A percentile compares a stretch with the other conserved stretches of the same genome.
Evolutionary conservation across 2,797 vertebrate genomes (phyloP).

Genomic region (Ambastaia sidthimunki): DNA sequence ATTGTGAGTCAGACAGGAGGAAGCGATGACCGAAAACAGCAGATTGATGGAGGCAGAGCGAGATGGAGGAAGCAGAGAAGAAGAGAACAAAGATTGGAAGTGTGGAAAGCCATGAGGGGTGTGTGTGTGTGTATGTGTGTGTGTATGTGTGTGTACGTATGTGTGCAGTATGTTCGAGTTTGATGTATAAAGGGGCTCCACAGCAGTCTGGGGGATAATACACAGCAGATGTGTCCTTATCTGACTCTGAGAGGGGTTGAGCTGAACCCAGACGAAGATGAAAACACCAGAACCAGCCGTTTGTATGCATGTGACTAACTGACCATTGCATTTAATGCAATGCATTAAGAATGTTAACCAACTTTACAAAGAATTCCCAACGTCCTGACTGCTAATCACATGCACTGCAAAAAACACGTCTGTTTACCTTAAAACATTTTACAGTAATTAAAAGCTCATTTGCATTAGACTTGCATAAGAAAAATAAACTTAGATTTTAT

Average conservation of each 20-base stretch:
- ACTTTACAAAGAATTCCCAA: too few relatives aligned
- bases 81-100: slow-evolving; percentile 11
- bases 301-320: background rate
- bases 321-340: slow-evolving; percentile 1
- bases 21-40: background rate
- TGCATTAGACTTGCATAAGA: too few relatives aligned
- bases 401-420: too few relatives aligned
- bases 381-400: too few relatives aligned
- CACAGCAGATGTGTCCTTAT: slow-evolving; percentile 63
- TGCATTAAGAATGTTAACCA: too few relatives aligned
- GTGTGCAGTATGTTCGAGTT: slow-evolving; percentile 34
- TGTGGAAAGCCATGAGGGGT: background rate
- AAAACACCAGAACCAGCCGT: background rate
- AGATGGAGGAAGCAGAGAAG: background rate
- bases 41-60: background rate
- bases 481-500: too few relatives aligned
- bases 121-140: background rate
- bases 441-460: background rate
- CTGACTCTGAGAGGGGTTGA: slow-evolving; percentile 56
- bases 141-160: slow-evolving; percentile 23
- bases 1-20: background rate
- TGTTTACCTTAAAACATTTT: background rate
- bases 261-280: slow-evolving; percentile 41
- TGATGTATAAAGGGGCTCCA: slow-evolving; percentile 56
- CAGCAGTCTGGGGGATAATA: slow-evolving; percentile 59